These are phyloP conservation scores for Drosophila micromelanica DNA, from an alignment of 1,140 invertebrate species.

Conservation along the genomic window DNA sequence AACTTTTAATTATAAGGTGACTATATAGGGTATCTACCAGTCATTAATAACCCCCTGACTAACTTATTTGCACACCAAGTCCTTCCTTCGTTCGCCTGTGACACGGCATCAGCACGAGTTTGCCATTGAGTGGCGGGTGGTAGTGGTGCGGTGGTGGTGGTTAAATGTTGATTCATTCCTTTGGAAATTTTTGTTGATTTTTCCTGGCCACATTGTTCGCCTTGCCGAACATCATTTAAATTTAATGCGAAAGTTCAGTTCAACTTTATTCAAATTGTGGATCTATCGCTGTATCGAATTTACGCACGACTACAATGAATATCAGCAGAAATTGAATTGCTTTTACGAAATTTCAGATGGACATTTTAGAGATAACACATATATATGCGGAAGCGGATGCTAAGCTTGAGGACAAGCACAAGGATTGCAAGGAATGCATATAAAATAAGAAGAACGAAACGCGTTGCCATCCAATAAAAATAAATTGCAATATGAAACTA, in stretches of 20 bases:
- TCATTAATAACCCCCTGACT: not conserved
- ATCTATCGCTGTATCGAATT: slow-evolving; percentile 22
- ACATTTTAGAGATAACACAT: not conserved
- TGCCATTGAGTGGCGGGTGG: slow-evolving; percentile 17
- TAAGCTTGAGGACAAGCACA: slow-evolving; percentile 4
- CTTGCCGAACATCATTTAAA: slow-evolving; percentile 73
- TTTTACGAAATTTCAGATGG: slow-evolving; percentile 19
- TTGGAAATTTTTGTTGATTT: slow-evolving; percentile 40
- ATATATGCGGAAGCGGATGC: slow-evolving; percentile 23
- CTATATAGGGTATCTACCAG: not conserved
- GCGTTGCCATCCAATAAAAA: slow-evolving; percentile 54
- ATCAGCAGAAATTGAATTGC: slow-evolving; percentile 11
- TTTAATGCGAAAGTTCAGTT: slow-evolving; percentile 55
- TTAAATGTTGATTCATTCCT: slow-evolving; percentile 37
- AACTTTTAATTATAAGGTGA: not conserved
- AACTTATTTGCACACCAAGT: slow-evolving; percentile 33
- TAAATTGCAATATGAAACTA: slow-evolving; percentile 78
- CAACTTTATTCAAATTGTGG: slow-evolving; percentile 59
- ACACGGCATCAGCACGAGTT: slow-evolving; percentile 16
- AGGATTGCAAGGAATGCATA: slow-evolving; percentile 46
- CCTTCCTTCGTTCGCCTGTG: slow-evolving; percentile 33
- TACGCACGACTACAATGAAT: slow-evolving; percentile 23
- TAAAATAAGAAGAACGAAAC: slow-evolving; percentile 15
- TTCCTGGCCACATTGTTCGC: slow-evolving; percentile 44
- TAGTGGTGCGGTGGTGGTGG: slow-evolving; percentile 9